phyloP scores from a whole-genome alignment of 2,888 invertebrate species.

The Eupithecia subumbrata region DNA sequence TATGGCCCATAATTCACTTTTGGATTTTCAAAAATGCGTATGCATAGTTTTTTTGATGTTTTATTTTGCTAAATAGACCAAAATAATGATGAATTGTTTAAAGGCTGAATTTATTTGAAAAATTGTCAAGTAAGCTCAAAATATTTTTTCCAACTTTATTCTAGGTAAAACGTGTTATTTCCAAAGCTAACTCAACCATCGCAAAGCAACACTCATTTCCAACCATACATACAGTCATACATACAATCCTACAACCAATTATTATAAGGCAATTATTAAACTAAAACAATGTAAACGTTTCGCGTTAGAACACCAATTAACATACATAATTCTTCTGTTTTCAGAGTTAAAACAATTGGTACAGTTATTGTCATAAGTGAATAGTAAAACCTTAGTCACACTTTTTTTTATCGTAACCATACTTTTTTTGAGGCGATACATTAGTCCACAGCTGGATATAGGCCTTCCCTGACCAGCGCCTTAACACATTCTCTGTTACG shows the following conservation, averaged over 20 bases:
- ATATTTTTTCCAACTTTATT: neutral
- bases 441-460: neutral
- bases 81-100: neutral
- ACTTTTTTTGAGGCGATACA: neutral
- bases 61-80: conserved; percentile 7
- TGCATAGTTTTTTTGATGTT: neutral
- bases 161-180: neutral
- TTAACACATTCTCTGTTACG: neutral
- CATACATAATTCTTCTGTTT: conserved; percentile 73
- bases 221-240: conserved; percentile 20
- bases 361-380: conserved; percentile 38
- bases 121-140: neutral
- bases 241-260: conserved; percentile 48
- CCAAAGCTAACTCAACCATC: conserved; percentile 18
- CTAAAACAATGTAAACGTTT: conserved; percentile 68
- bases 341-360: conserved; percentile 76
- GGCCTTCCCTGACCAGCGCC: neutral
- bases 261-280: conserved; percentile 69
- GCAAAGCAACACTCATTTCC: conserved; percentile 13
- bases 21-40: conserved; percentile 18
- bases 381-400: neutral
- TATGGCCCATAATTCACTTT: conserved; percentile 27
- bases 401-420: neutral
- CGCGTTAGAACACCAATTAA: conserved; percentile 73
- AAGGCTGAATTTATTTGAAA: no score